Base-by-base conservation (phyloP, 2,113 vertebrate genomes). In the Acanthisitta chloris region DNA sequence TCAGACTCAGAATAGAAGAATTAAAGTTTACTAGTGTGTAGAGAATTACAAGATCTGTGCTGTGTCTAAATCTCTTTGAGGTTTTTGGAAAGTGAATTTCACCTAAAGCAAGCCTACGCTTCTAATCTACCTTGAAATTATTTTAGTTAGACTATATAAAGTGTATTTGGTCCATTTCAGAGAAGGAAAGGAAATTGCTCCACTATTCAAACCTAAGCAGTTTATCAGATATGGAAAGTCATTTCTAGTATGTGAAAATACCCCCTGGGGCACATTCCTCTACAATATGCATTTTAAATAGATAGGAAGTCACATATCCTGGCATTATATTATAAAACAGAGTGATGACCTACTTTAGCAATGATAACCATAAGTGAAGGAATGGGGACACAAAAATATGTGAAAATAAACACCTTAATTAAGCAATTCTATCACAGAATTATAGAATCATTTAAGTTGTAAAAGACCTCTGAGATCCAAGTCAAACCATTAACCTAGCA, bases 81-180 rank as follows among this genome's bases (percentile, higher is more conserved):
- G 90, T 88, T 95, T 95, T 86, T 81, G 28, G 66, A 86, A 85
- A 94, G 76, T 48, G 43, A 90, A 86, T 96, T 92, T 88, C 55
- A 88, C 82, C 90, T 78, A 88, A 93, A 93, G 85, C 62, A 77
- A 94, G 58, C 19, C 73, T 45, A 78, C 0, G 2, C 4, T 89
- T 90, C 90, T 58, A 92, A 86, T 92, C 36, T 90, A 96, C 87
- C 85, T 97, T 96, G 92, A 98, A 94, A 95, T 93, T 94, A 73
- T 78, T 92, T 70, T 95, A 92, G 64, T 43, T 81, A 72, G n/a
- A 62, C 81, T 88, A 87, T 67, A 65, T 66, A 13, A 91, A 90
- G 66, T 66, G n/a, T 51, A 86, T 82, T 91, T 52, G 59, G 23
- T 95, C 88, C 66, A 71, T 81, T 86, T 88, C n/a, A 49, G 45